Percentiles rank a stretch among this genome's conserved stretches.
phyloP scores from a whole-genome alignment of 2,113 vertebrate species.

The Gila orcuttii region DNA sequence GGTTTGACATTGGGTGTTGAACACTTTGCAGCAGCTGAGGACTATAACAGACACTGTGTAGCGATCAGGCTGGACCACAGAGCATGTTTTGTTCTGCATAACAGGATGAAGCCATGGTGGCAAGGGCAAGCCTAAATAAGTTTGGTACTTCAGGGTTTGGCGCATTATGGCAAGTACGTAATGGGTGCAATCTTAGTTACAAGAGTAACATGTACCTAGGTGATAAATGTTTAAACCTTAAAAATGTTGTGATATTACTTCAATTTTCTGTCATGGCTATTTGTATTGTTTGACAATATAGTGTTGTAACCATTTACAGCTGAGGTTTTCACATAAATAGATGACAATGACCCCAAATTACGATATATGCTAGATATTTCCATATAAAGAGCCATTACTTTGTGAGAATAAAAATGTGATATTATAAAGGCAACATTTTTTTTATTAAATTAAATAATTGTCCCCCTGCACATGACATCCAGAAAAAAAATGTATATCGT shows the following conservation, averaged over 20 bases:
- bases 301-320: not conserved
- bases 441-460: not conserved
- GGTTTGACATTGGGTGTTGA: not conserved
- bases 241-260: not conserved
- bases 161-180: not conserved
- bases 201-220: not conserved
- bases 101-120: not conserved
- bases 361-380: not conserved
- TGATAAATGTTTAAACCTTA: not conserved
- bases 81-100: not conserved
- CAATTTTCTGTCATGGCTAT: too few relatives aligned
- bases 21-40: not conserved
- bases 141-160: not conserved
- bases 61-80: not conserved
- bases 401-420: too few relatives aligned
- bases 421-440: not conserved
- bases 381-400: not conserved
- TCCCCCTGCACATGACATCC: too few relatives aligned
- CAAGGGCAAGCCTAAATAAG: not conserved
- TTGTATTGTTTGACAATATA: not conserved
- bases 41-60: not conserved
- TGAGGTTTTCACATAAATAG: not conserved
- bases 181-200: not conserved
- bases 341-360: not conserved
- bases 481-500: too few relatives aligned